phyloP scores from a whole-genome alignment of 2,888 invertebrate species.

The Octonoba sinensis region DNA sequence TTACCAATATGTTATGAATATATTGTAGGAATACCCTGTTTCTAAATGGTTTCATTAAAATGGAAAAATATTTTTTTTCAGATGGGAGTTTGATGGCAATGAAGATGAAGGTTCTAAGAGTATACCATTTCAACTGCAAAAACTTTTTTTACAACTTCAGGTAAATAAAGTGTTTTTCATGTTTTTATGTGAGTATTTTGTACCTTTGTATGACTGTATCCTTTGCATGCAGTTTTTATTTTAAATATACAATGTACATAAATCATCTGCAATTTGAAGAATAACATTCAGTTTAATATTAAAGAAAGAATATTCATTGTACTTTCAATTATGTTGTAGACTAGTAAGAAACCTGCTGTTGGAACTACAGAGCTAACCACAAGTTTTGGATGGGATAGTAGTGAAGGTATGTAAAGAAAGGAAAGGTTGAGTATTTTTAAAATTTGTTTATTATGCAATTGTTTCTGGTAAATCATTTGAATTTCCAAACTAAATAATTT shows the following conservation, averaged over 20 bases:
- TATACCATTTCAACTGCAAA: conserved; percentile 88
- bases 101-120: conserved; percentile 79
- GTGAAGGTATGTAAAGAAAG: conserved; percentile 74
- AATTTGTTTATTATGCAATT: too few species aligned
- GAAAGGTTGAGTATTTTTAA: too few species aligned
- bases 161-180: conserved; percentile 69
- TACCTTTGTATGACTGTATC: background rate
- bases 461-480: too few species aligned
- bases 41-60: background rate
- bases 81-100: conserved; percentile 81
- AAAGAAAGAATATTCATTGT: background rate
- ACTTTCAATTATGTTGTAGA: conserved; percentile 73
- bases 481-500: too few species aligned
- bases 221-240: too few species aligned
- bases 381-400: conserved; percentile 91
- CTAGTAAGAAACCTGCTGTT: conserved; percentile 82
- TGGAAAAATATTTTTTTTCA: conserved; percentile 62
- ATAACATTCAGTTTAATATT: background rate
- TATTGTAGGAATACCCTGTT: too few species aligned
- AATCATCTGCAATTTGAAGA: too few species aligned
- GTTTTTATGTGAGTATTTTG: conserved; percentile 58
- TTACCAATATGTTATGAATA: too few species aligned
- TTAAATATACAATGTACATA: too few species aligned
- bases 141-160: conserved; percentile 85
- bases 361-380: conserved; percentile 88